Percentiles rank a stretch among this genome's conserved stretches.
Evolutionary conservation across 2,113 vertebrate species (phyloP).

Genomic region (Rafetus swinhoei): DNA sequence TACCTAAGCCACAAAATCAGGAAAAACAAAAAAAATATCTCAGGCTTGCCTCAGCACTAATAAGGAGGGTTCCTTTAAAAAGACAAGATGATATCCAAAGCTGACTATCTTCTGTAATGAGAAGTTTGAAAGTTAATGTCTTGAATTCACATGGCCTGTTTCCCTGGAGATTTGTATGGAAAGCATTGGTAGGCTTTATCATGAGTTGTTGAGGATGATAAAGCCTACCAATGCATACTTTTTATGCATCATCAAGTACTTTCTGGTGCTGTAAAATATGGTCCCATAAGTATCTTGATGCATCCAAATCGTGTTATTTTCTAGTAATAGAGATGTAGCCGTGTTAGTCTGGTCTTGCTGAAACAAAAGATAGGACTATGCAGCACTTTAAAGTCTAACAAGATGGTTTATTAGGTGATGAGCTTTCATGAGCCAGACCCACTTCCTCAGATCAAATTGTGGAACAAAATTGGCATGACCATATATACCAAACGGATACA

Average conservation of each 20-base stretch:
- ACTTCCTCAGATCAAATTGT: too few species aligned
- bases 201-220: background rate
- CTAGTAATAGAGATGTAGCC: too few species aligned
- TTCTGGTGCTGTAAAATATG: background rate
- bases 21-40: background rate
- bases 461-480: too few species aligned
- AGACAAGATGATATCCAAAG: rapidly evolving
- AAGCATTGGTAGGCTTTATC: background rate
- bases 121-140: background rate
- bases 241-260: background rate
- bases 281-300: background rate
- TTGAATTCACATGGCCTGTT: background rate
- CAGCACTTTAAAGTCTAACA: too few species aligned
- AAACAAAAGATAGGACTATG: too few species aligned
- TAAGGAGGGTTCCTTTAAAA: background rate
- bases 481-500: too few species aligned
- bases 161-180: background rate
- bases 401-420: too few species aligned
- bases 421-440: too few species aligned
- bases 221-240: too few species aligned
- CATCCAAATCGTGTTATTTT: background rate
- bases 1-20: background rate
- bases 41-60: background rate
- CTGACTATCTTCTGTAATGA: background rate
- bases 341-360: too few species aligned